Evolutionary conservation across 2,113 vertebrate species (phyloP).

Genomic region (Dasyprocta punctata): DNA sequence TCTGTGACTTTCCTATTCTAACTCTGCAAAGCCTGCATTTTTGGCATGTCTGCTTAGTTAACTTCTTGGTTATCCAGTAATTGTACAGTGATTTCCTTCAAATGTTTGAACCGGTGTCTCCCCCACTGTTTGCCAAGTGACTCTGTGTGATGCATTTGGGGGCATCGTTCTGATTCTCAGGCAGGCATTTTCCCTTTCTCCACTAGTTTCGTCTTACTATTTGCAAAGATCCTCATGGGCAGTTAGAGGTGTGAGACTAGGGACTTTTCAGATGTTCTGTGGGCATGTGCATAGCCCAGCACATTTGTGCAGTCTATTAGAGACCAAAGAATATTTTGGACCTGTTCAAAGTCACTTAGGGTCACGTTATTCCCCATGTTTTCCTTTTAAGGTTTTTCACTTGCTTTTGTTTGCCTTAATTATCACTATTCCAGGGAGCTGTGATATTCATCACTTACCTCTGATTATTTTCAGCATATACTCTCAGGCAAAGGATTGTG

Average conservation of each 20-base stretch:
- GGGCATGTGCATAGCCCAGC: neutral
- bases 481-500: neutral
- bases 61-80: neutral
- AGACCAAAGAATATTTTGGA: neutral
- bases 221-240: neutral
- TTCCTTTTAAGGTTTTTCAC: neutral
- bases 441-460: neutral
- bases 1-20: neutral
- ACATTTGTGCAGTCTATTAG: neutral
- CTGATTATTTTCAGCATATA: neutral
- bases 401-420: neutral
- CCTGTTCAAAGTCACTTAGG: neutral
- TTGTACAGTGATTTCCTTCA: neutral
- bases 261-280: neutral
- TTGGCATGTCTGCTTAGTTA: neutral
- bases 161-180: neutral
- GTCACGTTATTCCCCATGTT: neutral
- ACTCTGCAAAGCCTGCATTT: neutral
- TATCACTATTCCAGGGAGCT: neutral
- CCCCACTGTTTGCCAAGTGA: neutral
- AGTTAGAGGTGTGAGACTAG: neutral
- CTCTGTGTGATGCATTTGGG: neutral
- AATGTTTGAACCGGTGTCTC: neutral
- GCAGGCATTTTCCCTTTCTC: neutral
- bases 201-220: neutral